These are phyloP conservation scores for Tachuris rubrigastra DNA, from an alignment of 2,113 vertebrate genomes.

Conservation along the genomic window DNA sequence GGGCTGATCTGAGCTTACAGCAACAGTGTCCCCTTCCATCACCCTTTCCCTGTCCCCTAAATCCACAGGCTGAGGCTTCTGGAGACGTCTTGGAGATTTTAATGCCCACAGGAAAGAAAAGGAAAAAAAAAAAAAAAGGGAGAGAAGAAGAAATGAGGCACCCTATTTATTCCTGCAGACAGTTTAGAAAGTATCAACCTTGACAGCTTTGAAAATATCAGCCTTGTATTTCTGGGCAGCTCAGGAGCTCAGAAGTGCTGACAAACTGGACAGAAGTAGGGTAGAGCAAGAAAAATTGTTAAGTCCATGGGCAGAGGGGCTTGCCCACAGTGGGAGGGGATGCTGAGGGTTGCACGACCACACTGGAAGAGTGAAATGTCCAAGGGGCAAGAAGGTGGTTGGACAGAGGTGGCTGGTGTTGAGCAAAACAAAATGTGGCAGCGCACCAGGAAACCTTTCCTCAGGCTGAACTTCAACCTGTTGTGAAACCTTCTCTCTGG, in stretches of 20 bases:
- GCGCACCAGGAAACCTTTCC: not conserved
- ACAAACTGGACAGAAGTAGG: not conserved
- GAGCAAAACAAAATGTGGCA: not conserved
- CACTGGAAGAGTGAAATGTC: not conserved
- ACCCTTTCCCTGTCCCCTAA: not conserved
- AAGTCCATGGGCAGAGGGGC: not conserved
- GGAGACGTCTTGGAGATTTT: not conserved
- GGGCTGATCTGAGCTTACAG: not conserved
- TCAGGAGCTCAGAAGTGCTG: not conserved
- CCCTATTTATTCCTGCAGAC: not conserved
- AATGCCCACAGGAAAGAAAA: not conserved
- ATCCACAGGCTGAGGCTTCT: not conserved
- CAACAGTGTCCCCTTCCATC: not conserved
- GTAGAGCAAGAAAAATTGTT: not conserved
- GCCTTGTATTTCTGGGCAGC: not conserved
- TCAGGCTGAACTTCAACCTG: not conserved
- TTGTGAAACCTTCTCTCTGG: conserved; percentile 19
- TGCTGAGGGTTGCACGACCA: accelerated
- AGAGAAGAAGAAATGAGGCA: not conserved
- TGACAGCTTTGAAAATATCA: not conserved
- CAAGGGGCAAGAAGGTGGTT: not conserved
- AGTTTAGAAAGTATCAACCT: not conserved
- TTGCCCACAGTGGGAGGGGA: accelerated
- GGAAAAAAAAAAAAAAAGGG: too few relatives aligned
- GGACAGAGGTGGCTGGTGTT: not conserved